Evolutionary conservation across 2,888 invertebrate species (phyloP).

Genomic region (Aleiodes testaceus): DNA sequence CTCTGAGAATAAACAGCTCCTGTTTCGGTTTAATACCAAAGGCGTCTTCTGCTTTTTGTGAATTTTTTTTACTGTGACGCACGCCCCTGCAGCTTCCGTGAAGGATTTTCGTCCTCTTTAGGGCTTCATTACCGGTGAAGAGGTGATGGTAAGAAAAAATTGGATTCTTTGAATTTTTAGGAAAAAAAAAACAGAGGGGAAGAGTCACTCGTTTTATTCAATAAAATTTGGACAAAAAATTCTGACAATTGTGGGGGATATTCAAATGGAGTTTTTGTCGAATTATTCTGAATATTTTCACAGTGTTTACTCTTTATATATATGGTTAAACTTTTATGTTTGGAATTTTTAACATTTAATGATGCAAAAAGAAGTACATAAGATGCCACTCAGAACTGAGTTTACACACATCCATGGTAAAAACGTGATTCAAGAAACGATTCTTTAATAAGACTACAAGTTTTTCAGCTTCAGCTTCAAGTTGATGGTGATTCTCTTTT

Average conservation of each 20-base stretch:
- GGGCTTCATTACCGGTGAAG: conserved; percentile 28
- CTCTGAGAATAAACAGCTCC: conserved; percentile 14
- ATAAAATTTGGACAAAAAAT: too few species aligned
- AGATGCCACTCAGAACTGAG: neutral
- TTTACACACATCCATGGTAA: conserved; percentile 13
- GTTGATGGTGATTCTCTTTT: conserved; percentile 7
- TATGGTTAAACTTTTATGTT: conserved; percentile 1
- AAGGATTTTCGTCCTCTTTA: conserved; percentile 32
- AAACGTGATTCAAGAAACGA: conserved; percentile 32
- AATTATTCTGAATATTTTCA: neutral
- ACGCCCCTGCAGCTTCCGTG: neutral
- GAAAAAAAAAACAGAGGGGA: too few species aligned
- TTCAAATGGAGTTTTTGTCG: too few species aligned
- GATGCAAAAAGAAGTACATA: conserved; percentile 20
- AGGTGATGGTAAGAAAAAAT: too few species aligned
- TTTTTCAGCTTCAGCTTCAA: conserved; percentile 7
- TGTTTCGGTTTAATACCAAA: conserved; percentile 10
- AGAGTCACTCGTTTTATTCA: too few species aligned
- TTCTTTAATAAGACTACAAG: conserved; percentile 31
- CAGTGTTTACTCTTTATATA: conserved; percentile 12
- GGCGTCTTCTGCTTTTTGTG: conserved; percentile 29
- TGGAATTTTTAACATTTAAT: conserved; percentile 26
- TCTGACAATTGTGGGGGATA: too few species aligned
- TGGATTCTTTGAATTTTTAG: too few species aligned
- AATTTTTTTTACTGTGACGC: conserved; percentile 14